phyloP scores from a whole-genome alignment of 2,113 vertebrate genomes.

The Alaudala cheleensis region DNA sequence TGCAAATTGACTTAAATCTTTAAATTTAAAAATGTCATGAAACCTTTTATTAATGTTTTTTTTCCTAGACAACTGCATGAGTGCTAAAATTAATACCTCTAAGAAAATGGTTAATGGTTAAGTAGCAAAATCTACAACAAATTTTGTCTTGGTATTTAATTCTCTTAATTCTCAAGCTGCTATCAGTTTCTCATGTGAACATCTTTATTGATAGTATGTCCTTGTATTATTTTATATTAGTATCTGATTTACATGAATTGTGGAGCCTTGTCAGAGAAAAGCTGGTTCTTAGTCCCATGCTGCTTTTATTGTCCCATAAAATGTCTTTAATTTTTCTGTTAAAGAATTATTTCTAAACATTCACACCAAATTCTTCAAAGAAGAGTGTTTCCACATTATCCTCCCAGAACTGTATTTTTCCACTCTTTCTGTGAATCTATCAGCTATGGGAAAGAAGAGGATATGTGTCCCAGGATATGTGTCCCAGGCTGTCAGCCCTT shows the following conservation, averaged over 20 bases:
- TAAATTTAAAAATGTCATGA: background rate
- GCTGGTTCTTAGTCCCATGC: background rate
- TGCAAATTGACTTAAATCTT: background rate
- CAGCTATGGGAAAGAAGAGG: background rate
- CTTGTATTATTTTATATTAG: background rate
- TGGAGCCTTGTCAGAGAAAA: background rate
- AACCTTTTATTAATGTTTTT: background rate
- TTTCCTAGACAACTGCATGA: background rate
- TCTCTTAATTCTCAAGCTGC: background rate
- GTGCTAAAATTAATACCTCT: background rate
- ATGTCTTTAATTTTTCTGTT: background rate
- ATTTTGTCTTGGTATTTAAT: background rate
- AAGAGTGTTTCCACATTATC: background rate
- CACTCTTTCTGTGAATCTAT: background rate
- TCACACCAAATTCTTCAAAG: background rate
- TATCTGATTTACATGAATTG: background rate
- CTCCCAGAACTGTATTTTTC: background rate
- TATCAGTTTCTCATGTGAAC: background rate
- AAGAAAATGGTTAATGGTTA: background rate
- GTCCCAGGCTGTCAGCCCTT: background rate
- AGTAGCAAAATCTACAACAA: background rate
- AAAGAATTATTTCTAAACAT: background rate
- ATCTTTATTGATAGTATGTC: background rate
- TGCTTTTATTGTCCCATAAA: background rate
- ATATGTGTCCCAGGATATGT: background rate